Evolutionary conservation across 2,113 vertebrate genomes (phyloP), one percentile per base, ranked within the genome.

Genomic region (Neolamprologus kungweensis): DNA sequence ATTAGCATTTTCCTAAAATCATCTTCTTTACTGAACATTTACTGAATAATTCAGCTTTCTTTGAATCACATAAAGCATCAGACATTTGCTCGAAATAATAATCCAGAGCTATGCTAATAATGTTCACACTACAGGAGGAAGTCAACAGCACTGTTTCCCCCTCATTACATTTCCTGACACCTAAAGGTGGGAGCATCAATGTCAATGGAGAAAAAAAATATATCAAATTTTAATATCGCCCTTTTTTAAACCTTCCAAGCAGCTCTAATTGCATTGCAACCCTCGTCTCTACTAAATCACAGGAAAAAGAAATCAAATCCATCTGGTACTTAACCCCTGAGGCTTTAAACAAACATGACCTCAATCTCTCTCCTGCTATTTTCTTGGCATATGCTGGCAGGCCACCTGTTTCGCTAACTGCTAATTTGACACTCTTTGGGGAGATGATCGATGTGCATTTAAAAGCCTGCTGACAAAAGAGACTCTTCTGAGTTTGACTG

Each of bases 311-410:
- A 83, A 80, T 85, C 75, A 80, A 80, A 88, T 93, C 89, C 92
- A 92, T 93, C 85, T 92, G 92, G 75, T 85, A 57, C 79, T 87
- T 93, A 86, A 93, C 88, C 91, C 90, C 88, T 8, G 47, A 85
- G 89, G 92, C 84, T 51, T 95, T 90, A 94, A 94, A 92, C 93
- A 93, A 95, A 94, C 92, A 88, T 92, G 92, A 95, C 93, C 94
- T 94, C 92, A 94, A 92, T 95, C 90, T 94, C 84, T 89, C 90
- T 91, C 75, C 81, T 55, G 87, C 86, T 83, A 14, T 83, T 85
- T 92, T 82, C 89, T 88, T 90, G 94, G 89, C 90, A 91, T 92
- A 93, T 87, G 87, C 79, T 87, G 87, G 68, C 87, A 80, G 81
- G 87, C 84, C 92, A 94, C 94, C 90, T 95, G 94, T 93, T 94